Evolutionary conservation across 2,797 vertebrate species (phyloP), one percentile per base, ranked within the genome.

Genomic region (Staurois parvus): DNA sequence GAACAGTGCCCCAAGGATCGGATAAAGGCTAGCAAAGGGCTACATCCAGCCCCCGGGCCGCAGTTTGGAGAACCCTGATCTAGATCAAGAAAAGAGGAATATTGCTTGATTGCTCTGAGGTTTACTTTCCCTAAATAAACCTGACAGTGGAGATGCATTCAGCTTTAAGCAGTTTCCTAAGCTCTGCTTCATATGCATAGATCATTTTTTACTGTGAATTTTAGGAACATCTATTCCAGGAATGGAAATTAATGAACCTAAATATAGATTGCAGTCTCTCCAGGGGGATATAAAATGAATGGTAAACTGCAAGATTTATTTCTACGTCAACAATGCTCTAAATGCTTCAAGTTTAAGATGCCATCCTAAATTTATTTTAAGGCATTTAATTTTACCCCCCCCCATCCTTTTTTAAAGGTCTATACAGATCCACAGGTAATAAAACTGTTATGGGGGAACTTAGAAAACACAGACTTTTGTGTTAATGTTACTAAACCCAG

Each of bases 181-280:
- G 52, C 52, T 56, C 52, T 24, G 19, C 21, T 59, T 24, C 52
- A 59, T 59, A 59, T 59, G 19, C 52, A 59, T 59, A 59, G 19
- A 6, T 59, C 5, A 24, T 59, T 24, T 59, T 24, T 69, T 32
- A 10, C 84, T 79, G 37, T 62, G 72, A 56, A 42, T 76, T 72
- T 76, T 42, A 85, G 37, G 48, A 76, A 85, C 56, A 59, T 81
- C 79, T 81, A 85, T 85, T 85, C 84, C 66, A 76, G 84, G 84
- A 85, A 85, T 81, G 84, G 64, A 70, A 85, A 81, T 76, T 76
- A 81, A 68, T 40, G 12, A 34, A n/a, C 24, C 66, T 85, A 81
- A 85, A 81, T 42, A 81, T 85, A 81, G 84, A 24, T 8, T 12
- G 11, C 24, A 19, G 13, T 30, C n/a, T 84, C 83, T 79, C 83